phyloP scores from a whole-genome alignment of 2,888 invertebrate species.

The Drosophila putrida region DNA sequence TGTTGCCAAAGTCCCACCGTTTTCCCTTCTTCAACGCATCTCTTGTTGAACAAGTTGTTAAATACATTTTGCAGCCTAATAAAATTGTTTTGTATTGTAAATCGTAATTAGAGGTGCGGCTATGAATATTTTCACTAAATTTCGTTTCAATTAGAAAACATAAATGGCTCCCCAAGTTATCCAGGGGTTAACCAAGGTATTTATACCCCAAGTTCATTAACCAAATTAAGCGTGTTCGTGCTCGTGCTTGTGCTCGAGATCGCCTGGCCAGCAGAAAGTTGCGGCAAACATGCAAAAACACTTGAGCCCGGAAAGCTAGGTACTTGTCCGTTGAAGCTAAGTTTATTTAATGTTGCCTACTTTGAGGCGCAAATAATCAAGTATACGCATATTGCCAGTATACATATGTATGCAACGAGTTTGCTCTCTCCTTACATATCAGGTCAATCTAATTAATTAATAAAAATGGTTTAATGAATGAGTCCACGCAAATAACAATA shows the following conservation, averaged over 20 bases:
- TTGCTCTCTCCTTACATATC: constrained; percentile 25
- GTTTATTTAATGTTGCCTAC: constrained; percentile 54
- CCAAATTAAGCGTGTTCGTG: constrained; percentile 60
- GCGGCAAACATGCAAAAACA: constrained; percentile 38
- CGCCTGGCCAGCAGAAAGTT: constrained; percentile 34
- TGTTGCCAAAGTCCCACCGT: not conserved
- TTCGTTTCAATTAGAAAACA: constrained; percentile 66
- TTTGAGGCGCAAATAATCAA: constrained; percentile 66
- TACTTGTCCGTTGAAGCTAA: constrained; percentile 23
- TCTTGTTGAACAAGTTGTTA: constrained; percentile 43
- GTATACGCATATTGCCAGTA: constrained; percentile 43
- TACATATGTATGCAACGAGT: constrained; percentile 38
- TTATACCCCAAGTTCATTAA: constrained; percentile 65
- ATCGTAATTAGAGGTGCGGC: constrained; percentile 58
- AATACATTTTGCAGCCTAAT: constrained; percentile 59
- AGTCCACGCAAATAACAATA: constrained; percentile 31
- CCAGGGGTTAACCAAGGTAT: constrained; percentile 8
- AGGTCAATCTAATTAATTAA: constrained; percentile 77
- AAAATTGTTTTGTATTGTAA: constrained; percentile 50
- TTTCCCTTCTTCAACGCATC: not conserved
- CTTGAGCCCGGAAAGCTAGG: constrained; percentile 26
- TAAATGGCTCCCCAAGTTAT: constrained; percentile 27
- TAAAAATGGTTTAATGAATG: constrained; percentile 66
- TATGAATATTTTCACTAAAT: constrained; percentile 59
- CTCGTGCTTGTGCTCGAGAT: constrained; percentile 19